phyloP scores from a whole-genome alignment of 2,888 invertebrate species.

The Drosophila ustulata region DNA sequence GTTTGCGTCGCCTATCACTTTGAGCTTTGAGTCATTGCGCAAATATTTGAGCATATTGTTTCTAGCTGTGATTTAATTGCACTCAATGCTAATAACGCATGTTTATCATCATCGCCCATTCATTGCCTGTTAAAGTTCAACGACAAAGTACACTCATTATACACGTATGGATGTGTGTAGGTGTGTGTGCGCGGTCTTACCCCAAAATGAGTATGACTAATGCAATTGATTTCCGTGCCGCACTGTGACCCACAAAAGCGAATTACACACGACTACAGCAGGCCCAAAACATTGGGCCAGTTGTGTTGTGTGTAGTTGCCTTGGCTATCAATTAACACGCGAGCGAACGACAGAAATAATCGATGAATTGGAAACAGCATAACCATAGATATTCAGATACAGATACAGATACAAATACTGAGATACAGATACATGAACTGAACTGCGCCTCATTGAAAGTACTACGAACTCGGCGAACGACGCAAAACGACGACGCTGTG shows the following conservation, averaged over 20 bases:
- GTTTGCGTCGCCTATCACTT: conserved; percentile 39
- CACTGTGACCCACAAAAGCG: conserved; percentile 61
- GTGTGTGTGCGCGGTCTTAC: conserved; percentile 39
- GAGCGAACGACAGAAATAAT: conserved; percentile 71
- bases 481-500: conserved; percentile 53
- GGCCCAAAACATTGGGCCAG: conserved; percentile 53
- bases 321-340: conserved; percentile 78
- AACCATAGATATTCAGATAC: conserved; percentile 33
- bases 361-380: conserved; percentile 65
- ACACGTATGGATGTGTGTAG: not conserved
- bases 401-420: conserved; percentile 39
- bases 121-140: conserved; percentile 42
- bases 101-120: conserved; percentile 54
- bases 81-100: conserved; percentile 26
- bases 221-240: conserved; percentile 72
- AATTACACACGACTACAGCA: conserved; percentile 19
- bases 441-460: conserved; percentile 76
- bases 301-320: conserved; percentile 52
- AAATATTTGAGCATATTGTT: conserved; percentile 59
- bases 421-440: conserved; percentile 34
- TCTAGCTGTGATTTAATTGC: conserved; percentile 57
- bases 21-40: conserved; percentile 56
- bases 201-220: conserved; percentile 62
- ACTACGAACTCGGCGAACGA: conserved; percentile 72
- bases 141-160: not conserved